Evolutionary conservation across 2,113 vertebrate species (phyloP), one percentile per base, ranked within the genome.

Genomic region (Caranx ignobilis): DNA sequence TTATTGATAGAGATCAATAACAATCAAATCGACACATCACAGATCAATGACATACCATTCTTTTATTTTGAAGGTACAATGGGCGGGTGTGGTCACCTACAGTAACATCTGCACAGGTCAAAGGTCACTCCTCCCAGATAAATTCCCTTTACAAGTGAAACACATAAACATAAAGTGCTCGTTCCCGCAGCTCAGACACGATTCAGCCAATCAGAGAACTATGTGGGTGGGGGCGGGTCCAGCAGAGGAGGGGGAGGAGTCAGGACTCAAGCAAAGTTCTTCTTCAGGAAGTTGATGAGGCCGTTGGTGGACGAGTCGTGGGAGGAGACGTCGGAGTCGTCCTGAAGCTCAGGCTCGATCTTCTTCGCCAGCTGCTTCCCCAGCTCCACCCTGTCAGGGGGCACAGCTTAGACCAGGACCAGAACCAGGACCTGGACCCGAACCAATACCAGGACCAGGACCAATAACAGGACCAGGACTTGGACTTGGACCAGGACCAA

Each of bases 221-320:
- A 69, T 16, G 3, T 3, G 50, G 11, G 60, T 2, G 12, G 71
- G 2, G 37, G 32, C 34, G 61, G 9, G 61, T n/a, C n/a, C 37
- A 43, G 62, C n/a, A 13, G 4, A 26, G n/a, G 8, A 26, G 52
- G 0, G 12, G 31, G 55, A 13, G 10, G 11, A 0, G 5, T 4
- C 67, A 67, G 60, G 48, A 43, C 16, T 97, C 91, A 94, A 88
- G 92, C 93, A 45, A 94, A 94, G 90, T 99, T 96, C 75, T 97
- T 95, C 93, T 99, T 99, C 92, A 99, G 96, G 95, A 99, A 99
- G 91, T 26, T 94, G 92, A 99, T 98, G 74, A 99, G 96, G 19
- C 97, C 98, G 1, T 99, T 99, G 63, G 98, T 99, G 65, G 98
- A 99, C n/a, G 96, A 91, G 85, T 99, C 97, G 0, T 99, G 98